phyloP scores from a whole-genome alignment of 2,797 vertebrate species.

The Pseudocheirus occidentalis region DNA sequence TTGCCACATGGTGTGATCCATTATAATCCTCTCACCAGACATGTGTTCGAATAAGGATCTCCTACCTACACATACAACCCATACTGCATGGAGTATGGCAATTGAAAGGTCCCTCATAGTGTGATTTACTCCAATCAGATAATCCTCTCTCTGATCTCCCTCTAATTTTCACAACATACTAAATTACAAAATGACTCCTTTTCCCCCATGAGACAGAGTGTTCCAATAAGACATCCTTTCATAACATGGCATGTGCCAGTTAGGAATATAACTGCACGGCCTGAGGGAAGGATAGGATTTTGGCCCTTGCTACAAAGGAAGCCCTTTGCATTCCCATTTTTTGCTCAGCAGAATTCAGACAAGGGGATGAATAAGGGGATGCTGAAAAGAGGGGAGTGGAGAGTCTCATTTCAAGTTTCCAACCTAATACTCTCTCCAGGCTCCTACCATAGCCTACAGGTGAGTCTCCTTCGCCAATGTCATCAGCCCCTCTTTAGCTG shows the following conservation, averaged over 20 bases:
- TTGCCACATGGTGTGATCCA: neutral
- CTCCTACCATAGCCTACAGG: conserved; percentile 70
- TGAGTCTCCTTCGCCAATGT: conserved; percentile 83
- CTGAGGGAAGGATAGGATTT: neutral
- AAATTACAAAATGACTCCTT: conserved; percentile 3
- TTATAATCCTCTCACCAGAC: neutral
- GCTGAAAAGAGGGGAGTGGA: neutral
- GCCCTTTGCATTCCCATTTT: neutral
- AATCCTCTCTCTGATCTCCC: neutral
- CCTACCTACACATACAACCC: neutral
- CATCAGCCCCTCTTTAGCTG: conserved; percentile 74
- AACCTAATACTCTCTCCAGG: conserved; percentile 6
- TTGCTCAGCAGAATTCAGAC: neutral
- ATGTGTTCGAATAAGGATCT: neutral
- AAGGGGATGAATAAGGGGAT: neutral
- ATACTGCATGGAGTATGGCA: neutral
- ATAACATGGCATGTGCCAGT: neutral
- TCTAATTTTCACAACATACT: neutral
- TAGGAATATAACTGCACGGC: neutral
- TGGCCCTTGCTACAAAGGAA: neutral
- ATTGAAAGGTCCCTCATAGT: neutral
- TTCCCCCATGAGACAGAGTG: neutral
- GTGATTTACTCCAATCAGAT: neutral
- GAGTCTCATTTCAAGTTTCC: neutral
- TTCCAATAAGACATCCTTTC: neutral